These are phyloP conservation scores for Stictonetta naevosa DNA, from an alignment of 2,113 vertebrate genomes.

Conservation along the genomic window DNA sequence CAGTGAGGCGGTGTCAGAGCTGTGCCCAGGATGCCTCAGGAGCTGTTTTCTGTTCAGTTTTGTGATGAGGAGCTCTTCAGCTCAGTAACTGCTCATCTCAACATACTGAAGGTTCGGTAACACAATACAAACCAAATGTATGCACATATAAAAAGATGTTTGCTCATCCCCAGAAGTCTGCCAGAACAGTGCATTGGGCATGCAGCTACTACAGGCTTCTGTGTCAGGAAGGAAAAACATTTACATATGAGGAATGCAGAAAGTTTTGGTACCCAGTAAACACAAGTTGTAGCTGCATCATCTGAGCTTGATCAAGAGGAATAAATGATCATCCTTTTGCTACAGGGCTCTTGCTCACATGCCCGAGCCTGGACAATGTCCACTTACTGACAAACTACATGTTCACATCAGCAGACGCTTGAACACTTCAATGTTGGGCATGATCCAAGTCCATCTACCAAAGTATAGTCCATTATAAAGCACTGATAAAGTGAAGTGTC, in stretches of 20 bases:
- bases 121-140: neutral
- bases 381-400: neutral
- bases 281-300: neutral
- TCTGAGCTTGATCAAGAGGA: neutral
- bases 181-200: neutral
- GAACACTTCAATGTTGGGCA: neutral
- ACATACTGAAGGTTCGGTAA: neutral
- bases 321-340: neutral
- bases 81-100: neutral
- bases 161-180: neutral
- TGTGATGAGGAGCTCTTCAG: neutral
- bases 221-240: neutral
- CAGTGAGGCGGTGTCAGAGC: neutral
- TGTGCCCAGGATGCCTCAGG: neutral
- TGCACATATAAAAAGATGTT: fast-evolving
- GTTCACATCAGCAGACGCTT: neutral
- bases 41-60: neutral
- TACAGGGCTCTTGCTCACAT: neutral
- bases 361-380: neutral
- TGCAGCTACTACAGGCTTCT: neutral
- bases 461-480: neutral
- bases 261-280: neutral
- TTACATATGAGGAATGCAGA: neutral
- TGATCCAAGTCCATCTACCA: neutral
- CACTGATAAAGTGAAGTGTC: neutral